Percentiles rank a stretch among this genome's conserved stretches.
Evolutionary conservation across 2,888 invertebrate genomes (phyloP).

Genomic region (Molorchus minor): DNA sequence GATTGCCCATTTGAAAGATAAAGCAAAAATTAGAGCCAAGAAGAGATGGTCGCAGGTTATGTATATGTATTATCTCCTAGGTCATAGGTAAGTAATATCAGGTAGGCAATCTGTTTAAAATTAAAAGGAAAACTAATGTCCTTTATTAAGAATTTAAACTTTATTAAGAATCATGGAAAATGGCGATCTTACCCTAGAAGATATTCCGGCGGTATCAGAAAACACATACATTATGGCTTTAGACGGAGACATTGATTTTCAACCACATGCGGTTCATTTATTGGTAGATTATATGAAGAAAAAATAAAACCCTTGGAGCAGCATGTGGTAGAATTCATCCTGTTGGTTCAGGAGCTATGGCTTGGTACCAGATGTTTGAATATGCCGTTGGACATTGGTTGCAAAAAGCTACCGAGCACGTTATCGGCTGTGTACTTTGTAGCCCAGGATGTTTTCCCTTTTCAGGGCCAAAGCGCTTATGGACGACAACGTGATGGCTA

Average conservation of each 20-base stretch:
- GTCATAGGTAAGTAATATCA: constrained; percentile 82
- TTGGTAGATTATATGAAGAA: constrained; percentile 89
- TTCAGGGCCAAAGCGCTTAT: constrained; percentile 89
- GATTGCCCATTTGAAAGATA: constrained; percentile 89
- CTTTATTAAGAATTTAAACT: no score
- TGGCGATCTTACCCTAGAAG: constrained; percentile 59
- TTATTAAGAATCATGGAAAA: constrained; percentile 55
- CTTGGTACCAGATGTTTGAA: constrained; percentile 76
- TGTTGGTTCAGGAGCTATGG: constrained; percentile 70
- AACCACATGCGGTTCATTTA: constrained; percentile 79
- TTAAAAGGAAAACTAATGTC: no score
- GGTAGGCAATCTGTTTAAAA: no score
- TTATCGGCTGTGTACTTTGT: constrained; percentile 89
- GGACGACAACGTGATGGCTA: constrained; percentile 90
- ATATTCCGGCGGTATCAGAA: constrained; percentile 70
- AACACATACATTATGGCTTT: constrained; percentile 86
- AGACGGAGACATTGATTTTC: constrained; percentile 91
- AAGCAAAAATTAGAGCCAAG: constrained; percentile 84
- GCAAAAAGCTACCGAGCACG: constrained; percentile 91
- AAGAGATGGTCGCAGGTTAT: constrained; percentile 96
- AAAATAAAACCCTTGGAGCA: constrained; percentile 75
- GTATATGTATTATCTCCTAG: constrained; percentile 94
- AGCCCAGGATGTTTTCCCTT: constrained; percentile 93
- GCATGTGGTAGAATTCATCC: constrained; percentile 93
- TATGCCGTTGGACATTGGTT: constrained; percentile 94